phyloP scores from a whole-genome alignment of 92 coral and sea anemone genomes.

The Phymanthus crucifer region DNA sequence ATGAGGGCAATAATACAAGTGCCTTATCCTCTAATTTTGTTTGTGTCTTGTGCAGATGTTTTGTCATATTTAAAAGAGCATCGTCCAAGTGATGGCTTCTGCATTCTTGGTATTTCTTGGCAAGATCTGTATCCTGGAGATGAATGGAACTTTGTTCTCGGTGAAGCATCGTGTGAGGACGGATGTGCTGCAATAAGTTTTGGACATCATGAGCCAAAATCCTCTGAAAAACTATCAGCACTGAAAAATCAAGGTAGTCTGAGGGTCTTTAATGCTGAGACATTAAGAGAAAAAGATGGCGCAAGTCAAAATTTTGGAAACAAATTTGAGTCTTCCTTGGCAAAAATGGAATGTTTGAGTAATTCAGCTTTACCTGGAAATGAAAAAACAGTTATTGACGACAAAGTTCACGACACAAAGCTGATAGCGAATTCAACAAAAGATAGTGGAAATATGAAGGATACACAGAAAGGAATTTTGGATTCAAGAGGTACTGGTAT shows the following conservation, averaged over 20 bases:
- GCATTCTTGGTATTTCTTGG: slow-evolving; percentile 82
- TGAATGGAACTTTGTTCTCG: slow-evolving; percentile 90
- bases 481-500: too few relatives aligned
- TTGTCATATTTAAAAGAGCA: slow-evolving; percentile 52
- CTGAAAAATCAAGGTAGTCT: too few relatives aligned
- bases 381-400: neutral
- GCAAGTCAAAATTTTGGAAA: neutral
- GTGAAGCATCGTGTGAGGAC: slow-evolving; percentile 80
- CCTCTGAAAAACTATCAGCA: slow-evolving; percentile 21
- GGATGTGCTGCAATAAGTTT: slow-evolving; percentile 95
- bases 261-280: too few relatives aligned
- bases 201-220: slow-evolving; percentile 83
- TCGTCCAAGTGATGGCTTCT: slow-evolving; percentile 75
- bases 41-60: slow-evolving; percentile 64
- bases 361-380: neutral
- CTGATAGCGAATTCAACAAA: too few relatives aligned
- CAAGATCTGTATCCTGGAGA: slow-evolving; percentile 84
- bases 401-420: too few relatives aligned
- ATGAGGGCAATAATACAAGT: too few relatives aligned
- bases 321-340: neutral
- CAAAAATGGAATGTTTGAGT: neutral
- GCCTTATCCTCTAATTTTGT: neutral
- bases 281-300: neutral
- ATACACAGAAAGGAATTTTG: too few relatives aligned
- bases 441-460: too few relatives aligned